Percentiles rank a stretch among this genome's conserved stretches.
phyloP scores from a whole-genome alignment of 2,797 vertebrate genomes.

The Chromis chromis region DNA sequence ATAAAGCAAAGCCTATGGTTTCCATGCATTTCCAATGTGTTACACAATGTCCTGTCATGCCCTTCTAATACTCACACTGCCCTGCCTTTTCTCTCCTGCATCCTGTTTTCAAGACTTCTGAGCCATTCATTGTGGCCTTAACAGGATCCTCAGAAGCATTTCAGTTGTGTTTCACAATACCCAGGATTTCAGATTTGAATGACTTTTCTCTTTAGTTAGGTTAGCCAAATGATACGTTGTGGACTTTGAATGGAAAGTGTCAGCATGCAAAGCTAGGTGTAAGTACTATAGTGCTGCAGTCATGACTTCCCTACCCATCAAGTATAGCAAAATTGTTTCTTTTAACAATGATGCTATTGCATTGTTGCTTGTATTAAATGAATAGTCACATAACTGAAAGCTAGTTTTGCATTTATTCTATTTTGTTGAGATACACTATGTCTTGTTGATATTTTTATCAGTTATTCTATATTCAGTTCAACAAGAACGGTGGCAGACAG shows the following conservation, averaged over 20 bases:
- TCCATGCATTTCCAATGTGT: slow-evolving; percentile 72
- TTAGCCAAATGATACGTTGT: slow-evolving; percentile 19
- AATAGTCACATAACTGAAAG: background rate
- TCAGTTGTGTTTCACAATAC: slow-evolving; percentile 58
- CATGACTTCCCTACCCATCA: slow-evolving; percentile 2
- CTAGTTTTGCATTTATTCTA: slow-evolving; percentile 3
- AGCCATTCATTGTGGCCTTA: slow-evolving; percentile 71
- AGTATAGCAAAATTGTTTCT: background rate
- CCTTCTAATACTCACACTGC: slow-evolving; percentile 69
- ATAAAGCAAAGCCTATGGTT: slow-evolving; percentile 64
- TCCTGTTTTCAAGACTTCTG: slow-evolving; percentile 81
- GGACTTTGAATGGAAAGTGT: slow-evolving; percentile 4
- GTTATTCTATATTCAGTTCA: slow-evolving; percentile 13
- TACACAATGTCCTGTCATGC: slow-evolving; percentile 75
- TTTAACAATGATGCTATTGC: background rate
- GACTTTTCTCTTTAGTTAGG: slow-evolving; percentile 32
- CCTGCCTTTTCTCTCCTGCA: slow-evolving; percentile 75
- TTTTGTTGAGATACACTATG: slow-evolving; percentile 16
- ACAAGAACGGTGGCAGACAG: slow-evolving; percentile 17
- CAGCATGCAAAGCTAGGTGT: slow-evolving; percentile 7
- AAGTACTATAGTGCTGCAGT: background rate
- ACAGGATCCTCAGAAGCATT: slow-evolving; percentile 69
- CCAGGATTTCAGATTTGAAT: slow-evolving; percentile 42
- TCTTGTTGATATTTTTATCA: slow-evolving; percentile 11
- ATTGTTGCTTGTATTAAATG: slow-evolving; percentile 9